These are phyloP conservation scores for Nemopilema nomurai DNA, from an alignment of 30 jellyfish, hydroid and myxozoan species.

Conservation along the genomic window DNA sequence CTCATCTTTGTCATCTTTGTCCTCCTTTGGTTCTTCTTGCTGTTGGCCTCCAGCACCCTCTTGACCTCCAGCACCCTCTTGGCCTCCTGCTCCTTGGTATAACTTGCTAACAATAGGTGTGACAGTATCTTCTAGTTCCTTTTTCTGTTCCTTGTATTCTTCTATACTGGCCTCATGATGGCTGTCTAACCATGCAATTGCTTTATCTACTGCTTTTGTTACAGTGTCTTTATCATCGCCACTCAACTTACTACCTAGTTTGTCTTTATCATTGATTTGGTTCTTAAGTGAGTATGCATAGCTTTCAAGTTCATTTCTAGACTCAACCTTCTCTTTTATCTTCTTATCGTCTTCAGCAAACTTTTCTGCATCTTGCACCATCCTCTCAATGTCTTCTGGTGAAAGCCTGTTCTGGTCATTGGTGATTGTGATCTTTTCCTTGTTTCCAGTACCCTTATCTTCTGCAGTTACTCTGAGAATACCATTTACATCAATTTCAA, in stretches of 20 bases:
- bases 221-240: slow-evolving; percentile 94
- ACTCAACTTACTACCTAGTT: slow-evolving; percentile 91
- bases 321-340: slow-evolving; percentile 95
- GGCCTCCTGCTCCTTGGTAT: slow-evolving; percentile 99
- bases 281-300: slow-evolving; percentile 95
- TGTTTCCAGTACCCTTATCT: slow-evolving; percentile 99
- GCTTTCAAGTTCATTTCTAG: slow-evolving; percentile 94
- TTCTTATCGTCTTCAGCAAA: slow-evolving; percentile 99
- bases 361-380: slow-evolving; percentile 99
- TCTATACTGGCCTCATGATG: slow-evolving; percentile 92
- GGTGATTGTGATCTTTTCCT: slow-evolving; percentile 98
- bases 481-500: slow-evolving; percentile 99
- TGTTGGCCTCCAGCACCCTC: slow-evolving; percentile 67
- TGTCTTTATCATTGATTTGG: slow-evolving; percentile 93
- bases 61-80: slow-evolving; percentile 65
- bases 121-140: slow-evolving; percentile 90
- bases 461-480: slow-evolving; percentile 98
- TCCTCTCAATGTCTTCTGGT: slow-evolving; percentile 99
- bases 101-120: slow-evolving; percentile 97
- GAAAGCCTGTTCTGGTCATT: slow-evolving; percentile 98
- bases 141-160: slow-evolving; percentile 95
- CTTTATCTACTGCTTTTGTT: slow-evolving; percentile 93
- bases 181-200: slow-evolving; percentile 94
- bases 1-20: slow-evolving; percentile 93
- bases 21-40: slow-evolving; percentile 55